A percentile compares a stretch with the other conserved stretches of the same genome.
These are phyloP conservation scores for Anas georgica DNA, from an alignment of 2,797 vertebrate genomes.

Conservation along the genomic window DNA sequence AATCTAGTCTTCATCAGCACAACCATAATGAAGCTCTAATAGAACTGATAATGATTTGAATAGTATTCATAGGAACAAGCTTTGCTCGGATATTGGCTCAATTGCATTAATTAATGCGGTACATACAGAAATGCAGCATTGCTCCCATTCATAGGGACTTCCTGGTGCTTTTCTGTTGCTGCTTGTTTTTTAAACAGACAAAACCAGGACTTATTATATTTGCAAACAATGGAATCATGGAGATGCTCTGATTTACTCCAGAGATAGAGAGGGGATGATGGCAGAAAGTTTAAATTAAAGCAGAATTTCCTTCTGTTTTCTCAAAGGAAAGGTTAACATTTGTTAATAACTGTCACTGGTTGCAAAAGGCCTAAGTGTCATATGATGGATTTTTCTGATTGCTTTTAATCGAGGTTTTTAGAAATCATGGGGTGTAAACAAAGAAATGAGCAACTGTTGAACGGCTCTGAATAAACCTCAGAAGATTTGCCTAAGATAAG, in stretches of 20 bases:
- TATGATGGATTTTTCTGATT: conserved; percentile 39
- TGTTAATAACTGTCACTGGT: conserved; percentile 14
- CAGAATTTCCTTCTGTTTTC: conserved; percentile 54
- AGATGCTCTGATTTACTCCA: conserved; percentile 71
- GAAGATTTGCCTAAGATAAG: conserved; percentile 40
- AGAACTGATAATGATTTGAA: not conserved
- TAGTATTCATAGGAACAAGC: not conserved
- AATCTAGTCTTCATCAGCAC: conserved; percentile 11
- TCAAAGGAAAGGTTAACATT: conserved; percentile 27
- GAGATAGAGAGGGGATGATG: conserved; percentile 50
- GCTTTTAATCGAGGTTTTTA: conserved; percentile 45
- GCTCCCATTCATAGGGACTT: conserved; percentile 10
- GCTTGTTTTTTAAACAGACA: conserved; percentile 28
- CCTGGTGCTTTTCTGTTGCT: not conserved
- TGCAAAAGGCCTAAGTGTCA: conserved; percentile 12
- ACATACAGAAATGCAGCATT: not conserved
- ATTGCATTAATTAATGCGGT: conserved; percentile 7
- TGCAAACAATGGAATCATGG: conserved; percentile 64
- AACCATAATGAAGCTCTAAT: conserved; percentile 38
- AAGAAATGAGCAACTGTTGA: not conserved
- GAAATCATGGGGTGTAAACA: not conserved
- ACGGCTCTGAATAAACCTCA: conserved; percentile 11
- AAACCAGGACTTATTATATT: conserved; percentile 59
- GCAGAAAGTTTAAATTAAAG: conserved; percentile 40
- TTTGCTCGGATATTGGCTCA: not conserved